Evolutionary conservation across 2,797 vertebrate species (phyloP).

Genomic region (Simalia tracyae): DNA sequence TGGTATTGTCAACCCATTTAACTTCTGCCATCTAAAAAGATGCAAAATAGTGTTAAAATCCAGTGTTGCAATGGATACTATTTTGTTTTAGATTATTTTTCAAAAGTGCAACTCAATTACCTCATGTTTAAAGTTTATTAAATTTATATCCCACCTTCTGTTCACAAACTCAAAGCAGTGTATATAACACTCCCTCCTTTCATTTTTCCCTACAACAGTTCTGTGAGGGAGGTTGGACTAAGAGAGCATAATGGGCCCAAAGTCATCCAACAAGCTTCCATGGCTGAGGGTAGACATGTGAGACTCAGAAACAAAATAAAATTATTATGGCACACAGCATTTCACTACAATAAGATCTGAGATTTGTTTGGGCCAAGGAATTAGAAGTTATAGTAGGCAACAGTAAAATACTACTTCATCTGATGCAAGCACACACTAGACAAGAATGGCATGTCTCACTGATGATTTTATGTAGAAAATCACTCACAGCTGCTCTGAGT

Average conservation of each 20-base stretch:
- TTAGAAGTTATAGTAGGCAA: neutral
- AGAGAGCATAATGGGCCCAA: neutral
- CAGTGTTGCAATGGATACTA: neutral
- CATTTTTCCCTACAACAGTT: neutral
- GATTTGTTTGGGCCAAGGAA: neutral
- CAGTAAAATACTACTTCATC: neutral
- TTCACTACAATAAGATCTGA: neutral
- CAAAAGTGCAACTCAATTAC: neutral
- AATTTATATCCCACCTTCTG: neutral
- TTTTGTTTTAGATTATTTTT: conserved; percentile 3
- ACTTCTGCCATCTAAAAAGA: neutral
- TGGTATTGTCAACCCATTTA: neutral
- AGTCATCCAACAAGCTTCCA: neutral
- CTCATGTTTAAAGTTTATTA: neutral
- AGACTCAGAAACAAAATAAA: neutral
- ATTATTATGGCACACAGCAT: neutral
- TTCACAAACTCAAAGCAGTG: neutral
- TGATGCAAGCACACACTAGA: neutral
- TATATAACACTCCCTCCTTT: neutral
- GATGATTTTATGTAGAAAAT: neutral
- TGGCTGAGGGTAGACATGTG: neutral
- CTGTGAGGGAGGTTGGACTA: neutral
- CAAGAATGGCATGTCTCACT: neutral
- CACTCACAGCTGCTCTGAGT: neutral
- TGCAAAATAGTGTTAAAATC: neutral